These are phyloP conservation scores for Podocnemis expansa DNA, from an alignment of 2,113 vertebrate genomes.

Conservation along the genomic window DNA sequence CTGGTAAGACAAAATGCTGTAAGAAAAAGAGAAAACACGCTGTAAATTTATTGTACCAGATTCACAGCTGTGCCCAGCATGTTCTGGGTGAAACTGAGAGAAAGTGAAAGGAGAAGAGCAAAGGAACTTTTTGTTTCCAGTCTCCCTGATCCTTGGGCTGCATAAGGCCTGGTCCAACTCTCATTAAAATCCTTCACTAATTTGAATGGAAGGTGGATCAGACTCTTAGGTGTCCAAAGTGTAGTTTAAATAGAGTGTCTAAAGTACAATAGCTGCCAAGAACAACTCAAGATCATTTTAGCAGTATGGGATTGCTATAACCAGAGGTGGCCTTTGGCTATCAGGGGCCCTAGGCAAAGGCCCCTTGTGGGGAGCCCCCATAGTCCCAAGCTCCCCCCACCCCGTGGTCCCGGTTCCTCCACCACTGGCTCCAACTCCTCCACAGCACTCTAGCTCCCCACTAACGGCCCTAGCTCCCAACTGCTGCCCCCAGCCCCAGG, in stretches of 20 bases:
- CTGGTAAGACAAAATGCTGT: not conserved
- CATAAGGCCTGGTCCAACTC: not conserved
- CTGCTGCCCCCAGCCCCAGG: no score
- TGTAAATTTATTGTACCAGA: not conserved
- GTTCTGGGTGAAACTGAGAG: not conserved
- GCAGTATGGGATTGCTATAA: not conserved
- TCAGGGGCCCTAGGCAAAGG: no score
- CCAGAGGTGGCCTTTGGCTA: no score
- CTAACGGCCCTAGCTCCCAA: no score
- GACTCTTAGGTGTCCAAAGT: not conserved
- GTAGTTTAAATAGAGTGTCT: not conserved
- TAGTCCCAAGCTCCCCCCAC: no score
- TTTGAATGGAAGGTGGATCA: not conserved
- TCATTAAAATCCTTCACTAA: not conserved
- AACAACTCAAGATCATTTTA: not conserved
- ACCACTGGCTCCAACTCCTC: no score
- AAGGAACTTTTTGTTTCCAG: not conserved
- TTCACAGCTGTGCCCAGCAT: accelerated
- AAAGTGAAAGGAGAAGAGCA: not conserved
- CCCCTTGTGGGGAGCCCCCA: no score
- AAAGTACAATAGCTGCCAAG: not conserved
- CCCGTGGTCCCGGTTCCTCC: no score
- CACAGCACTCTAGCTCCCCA: no score
- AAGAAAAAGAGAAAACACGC: not conserved
- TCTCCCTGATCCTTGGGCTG: not conserved